Conservation (phyloP, 1,140 invertebrate species). For the Chironomus striatipennis region DNA sequence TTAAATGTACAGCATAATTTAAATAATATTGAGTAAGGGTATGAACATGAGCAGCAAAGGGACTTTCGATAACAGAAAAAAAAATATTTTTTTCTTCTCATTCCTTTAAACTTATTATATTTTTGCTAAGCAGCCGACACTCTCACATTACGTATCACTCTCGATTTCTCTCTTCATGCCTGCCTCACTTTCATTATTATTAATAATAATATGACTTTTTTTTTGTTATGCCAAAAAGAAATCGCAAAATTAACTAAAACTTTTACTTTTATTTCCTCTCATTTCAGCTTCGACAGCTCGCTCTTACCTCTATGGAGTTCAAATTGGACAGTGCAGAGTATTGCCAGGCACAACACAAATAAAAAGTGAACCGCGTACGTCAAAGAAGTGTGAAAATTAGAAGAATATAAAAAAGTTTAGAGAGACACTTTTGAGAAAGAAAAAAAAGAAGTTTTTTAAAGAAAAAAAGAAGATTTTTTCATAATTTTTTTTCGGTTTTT, state of each 20-base stretch:
- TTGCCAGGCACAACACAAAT: slow-evolving; percentile 95
- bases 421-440: neutral
- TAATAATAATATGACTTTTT: neutral
- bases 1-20: too few relatives aligned
- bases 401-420: neutral
- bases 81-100: too few relatives aligned
- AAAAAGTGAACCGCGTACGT: slow-evolving; percentile 44
- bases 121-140: too few relatives aligned
- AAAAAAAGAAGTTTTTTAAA: too few relatives aligned
- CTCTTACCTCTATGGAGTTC: slow-evolving; percentile 94
- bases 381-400: neutral
- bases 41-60: too few relatives aligned
- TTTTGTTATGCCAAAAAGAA: neutral
- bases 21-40: too few relatives aligned
- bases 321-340: slow-evolving; percentile 90
- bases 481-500: too few relatives aligned
- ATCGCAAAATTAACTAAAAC: too few relatives aligned
- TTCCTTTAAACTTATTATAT: too few relatives aligned
- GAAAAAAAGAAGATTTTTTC: too few relatives aligned
- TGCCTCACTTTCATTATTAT: neutral
- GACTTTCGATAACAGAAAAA: too few relatives aligned
- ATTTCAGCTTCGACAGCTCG: slow-evolving; percentile 39
- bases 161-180: neutral
- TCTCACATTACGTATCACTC: neutral
- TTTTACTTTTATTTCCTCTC: neutral